These are phyloP conservation scores for Heliconius sara DNA, from an alignment of 2,888 invertebrate species.

Conservation along the genomic window DNA sequence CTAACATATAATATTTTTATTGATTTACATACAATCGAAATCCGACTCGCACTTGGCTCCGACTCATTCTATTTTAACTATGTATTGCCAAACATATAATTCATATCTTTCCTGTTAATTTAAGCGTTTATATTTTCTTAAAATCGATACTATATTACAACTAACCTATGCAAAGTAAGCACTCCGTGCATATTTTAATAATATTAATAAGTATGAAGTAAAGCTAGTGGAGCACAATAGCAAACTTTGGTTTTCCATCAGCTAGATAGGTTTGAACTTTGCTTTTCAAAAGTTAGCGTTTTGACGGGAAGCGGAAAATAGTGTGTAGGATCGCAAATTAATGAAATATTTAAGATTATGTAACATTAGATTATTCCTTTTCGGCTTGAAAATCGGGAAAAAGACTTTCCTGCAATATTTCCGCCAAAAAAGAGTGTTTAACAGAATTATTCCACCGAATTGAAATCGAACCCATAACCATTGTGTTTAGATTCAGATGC, in stretches of 20 bases:
- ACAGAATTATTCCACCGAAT: background rate
- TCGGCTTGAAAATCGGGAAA: no score
- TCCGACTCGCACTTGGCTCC: background rate
- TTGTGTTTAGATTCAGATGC: background rate
- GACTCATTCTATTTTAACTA: no score
- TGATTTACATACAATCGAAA: background rate
- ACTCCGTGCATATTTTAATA: constrained; percentile 21
- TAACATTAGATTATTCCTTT: background rate
- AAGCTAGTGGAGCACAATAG: constrained; percentile 26
- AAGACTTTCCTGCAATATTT: no score
- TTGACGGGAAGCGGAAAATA: constrained; percentile 13
- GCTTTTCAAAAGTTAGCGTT: constrained; percentile 28
- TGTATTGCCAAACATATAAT: no score
- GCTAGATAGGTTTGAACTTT: constrained; percentile 30
- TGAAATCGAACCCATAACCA: background rate
- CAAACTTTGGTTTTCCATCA: constrained; percentile 36
- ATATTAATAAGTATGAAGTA: constrained; percentile 28
- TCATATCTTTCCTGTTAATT: background rate
- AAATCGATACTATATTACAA: background rate
- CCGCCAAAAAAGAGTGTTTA: no score
- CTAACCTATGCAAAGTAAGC: background rate
- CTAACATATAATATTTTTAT: no score
- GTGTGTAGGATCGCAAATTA: constrained; percentile 11
- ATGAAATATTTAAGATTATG: background rate
- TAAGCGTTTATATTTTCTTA: background rate